Percentiles rank a stretch among this genome's conserved stretches.
Evolutionary conservation across 2,797 vertebrate genomes (phyloP).

Genomic region (Melopsittacus undulatus): DNA sequence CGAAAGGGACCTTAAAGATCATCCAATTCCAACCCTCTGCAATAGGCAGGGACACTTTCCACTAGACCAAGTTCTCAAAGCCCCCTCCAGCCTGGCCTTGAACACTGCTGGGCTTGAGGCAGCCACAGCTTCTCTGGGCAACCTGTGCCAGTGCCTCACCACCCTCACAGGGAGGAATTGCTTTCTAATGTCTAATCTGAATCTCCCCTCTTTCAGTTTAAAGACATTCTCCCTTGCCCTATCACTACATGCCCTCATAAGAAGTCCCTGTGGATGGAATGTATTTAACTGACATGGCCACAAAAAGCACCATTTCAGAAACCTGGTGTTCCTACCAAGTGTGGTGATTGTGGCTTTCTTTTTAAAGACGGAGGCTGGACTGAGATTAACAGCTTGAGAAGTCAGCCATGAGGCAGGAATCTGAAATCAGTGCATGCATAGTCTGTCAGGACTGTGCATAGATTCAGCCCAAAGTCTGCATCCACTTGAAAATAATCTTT

Average conservation of each 20-base stretch:
- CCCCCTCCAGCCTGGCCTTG: not conserved
- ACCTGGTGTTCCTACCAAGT: not conserved
- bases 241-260: not conserved
- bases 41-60: not conserved
- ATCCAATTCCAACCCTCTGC: not conserved
- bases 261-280: not conserved
- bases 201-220: not conserved
- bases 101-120: not conserved
- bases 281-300: not conserved
- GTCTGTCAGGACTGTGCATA: not conserved
- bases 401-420: not conserved
- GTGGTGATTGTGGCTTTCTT: not conserved
- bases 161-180: not conserved
- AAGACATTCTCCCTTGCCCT: not conserved
- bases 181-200: not conserved
- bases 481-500: not conserved
- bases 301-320: not conserved
- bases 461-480: not conserved
- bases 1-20: not conserved
- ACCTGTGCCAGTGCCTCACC: not conserved
- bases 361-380: not conserved
- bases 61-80: not conserved
- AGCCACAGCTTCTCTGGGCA: not conserved
- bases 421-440: not conserved
- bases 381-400: not conserved